These are phyloP conservation scores for Mobula hypostoma DNA, from an alignment of 2,113 vertebrate genomes.

Conservation along the genomic window DNA sequence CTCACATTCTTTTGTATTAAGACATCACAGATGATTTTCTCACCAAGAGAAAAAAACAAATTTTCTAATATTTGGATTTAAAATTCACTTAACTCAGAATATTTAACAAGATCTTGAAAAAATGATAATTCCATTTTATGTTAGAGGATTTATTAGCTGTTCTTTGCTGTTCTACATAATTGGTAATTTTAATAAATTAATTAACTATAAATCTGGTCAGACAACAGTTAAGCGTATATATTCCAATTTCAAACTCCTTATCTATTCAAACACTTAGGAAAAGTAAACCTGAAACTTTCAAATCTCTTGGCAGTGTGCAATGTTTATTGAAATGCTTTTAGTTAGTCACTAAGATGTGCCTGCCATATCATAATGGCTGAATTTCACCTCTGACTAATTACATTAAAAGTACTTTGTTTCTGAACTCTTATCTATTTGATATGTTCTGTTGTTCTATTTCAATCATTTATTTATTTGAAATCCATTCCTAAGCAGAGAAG, in stretches of 20 bases:
- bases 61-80: background rate
- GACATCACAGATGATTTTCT: background rate
- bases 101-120: background rate
- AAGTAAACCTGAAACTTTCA: background rate
- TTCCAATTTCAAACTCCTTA: background rate
- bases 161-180: background rate
- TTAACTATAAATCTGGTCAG: background rate
- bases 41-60: background rate
- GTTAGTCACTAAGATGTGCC: constrained; percentile 24
- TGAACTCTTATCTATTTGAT: background rate
- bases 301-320: background rate
- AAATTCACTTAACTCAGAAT: background rate
- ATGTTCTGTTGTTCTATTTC: background rate
- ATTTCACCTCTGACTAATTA: background rate
- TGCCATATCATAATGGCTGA: background rate
- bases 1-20: background rate
- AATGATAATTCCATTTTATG: background rate
- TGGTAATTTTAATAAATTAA: constrained; percentile 12
- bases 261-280: background rate
- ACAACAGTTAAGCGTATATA: background rate
- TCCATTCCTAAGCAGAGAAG: background rate
- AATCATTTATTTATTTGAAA: background rate
- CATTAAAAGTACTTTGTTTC: background rate
- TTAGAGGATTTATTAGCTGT: background rate
- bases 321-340: constrained; percentile 12